These are phyloP conservation scores for Coenonympha glycerion DNA, from an alignment of 2,888 invertebrate genomes.

Conservation along the genomic window DNA sequence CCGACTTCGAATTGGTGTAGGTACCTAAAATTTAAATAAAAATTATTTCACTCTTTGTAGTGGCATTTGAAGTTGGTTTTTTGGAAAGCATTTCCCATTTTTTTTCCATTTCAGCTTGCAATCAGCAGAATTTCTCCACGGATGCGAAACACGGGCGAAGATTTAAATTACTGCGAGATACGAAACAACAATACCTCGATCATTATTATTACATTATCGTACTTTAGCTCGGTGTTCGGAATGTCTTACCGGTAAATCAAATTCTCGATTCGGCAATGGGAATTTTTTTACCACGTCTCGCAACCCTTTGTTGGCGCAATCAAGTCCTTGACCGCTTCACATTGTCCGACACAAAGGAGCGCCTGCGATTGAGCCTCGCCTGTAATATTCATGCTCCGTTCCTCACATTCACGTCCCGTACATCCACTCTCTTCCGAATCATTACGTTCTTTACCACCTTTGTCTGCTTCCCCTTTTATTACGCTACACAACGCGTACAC, in stretches of 20 bases:
- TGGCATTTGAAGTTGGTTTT: too few species aligned
- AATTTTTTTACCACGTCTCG: constrained; percentile 32
- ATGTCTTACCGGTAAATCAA: constrained; percentile 19
- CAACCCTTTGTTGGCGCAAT: constrained; percentile 61
- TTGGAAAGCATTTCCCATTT: not conserved
- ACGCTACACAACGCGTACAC: constrained; percentile 57
- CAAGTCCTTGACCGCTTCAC: constrained; percentile 71
- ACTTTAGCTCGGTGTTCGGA: not conserved
- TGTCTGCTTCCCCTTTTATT: constrained; percentile 61
- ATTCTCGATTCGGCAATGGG: constrained; percentile 22
- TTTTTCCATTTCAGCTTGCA: not conserved
- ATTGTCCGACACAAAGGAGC: constrained; percentile 61
- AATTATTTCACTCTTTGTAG: too few species aligned
- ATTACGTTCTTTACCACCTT: constrained; percentile 67
- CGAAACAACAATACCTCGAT: not conserved
- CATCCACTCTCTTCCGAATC: constrained; percentile 72
- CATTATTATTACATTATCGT: not conserved
- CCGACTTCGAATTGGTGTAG: too few species aligned
- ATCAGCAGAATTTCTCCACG: not conserved
- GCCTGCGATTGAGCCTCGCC: constrained; percentile 63
- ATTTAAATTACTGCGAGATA: not conserved
- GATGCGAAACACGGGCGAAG: not conserved
- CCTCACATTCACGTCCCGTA: constrained; percentile 60
- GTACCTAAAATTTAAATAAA: too few species aligned
- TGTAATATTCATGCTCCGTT: constrained; percentile 71